These are phyloP conservation scores for Luperina nickerlii DNA, from an alignment of 2,888 invertebrate genomes.

Conservation along the genomic window DNA sequence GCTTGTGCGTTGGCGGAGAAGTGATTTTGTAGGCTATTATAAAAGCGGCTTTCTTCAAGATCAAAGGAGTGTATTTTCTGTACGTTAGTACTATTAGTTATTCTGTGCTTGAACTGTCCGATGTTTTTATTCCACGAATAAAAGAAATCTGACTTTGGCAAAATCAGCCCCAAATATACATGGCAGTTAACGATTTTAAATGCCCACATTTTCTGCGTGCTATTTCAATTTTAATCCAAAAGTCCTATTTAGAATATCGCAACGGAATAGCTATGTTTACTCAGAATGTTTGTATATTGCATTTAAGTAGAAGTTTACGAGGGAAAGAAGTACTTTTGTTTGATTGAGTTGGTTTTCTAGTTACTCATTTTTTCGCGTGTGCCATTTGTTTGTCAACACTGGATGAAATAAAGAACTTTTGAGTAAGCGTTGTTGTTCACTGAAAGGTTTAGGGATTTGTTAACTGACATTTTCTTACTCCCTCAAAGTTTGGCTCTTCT, in stretches of 20 bases:
- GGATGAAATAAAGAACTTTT: constrained; percentile 28
- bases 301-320: constrained; percentile 25
- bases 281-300: constrained; percentile 25
- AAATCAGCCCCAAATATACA: not conserved
- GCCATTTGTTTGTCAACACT: constrained; percentile 47
- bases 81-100: no score
- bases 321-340: constrained; percentile 28
- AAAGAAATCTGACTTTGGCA: no score
- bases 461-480: constrained; percentile 14
- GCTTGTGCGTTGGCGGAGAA: no score
- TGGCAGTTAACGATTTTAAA: not conserved
- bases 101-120: no score
- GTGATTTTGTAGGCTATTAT: no score
- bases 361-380: constrained; percentile 37
- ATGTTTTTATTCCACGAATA: no score
- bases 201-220: not conserved
- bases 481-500: constrained; percentile 3
- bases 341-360: constrained; percentile 32
- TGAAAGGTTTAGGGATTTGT: not conserved
- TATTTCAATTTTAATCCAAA: not conserved
- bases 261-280: constrained; percentile 18
- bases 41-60: no score
- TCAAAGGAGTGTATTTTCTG: no score
- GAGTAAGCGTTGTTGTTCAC: constrained; percentile 17
- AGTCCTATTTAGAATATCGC: not conserved